These are phyloP conservation scores for Drosophila sordidapex DNA, from an alignment of 2,888 invertebrate species.

Conservation along the genomic window DNA sequence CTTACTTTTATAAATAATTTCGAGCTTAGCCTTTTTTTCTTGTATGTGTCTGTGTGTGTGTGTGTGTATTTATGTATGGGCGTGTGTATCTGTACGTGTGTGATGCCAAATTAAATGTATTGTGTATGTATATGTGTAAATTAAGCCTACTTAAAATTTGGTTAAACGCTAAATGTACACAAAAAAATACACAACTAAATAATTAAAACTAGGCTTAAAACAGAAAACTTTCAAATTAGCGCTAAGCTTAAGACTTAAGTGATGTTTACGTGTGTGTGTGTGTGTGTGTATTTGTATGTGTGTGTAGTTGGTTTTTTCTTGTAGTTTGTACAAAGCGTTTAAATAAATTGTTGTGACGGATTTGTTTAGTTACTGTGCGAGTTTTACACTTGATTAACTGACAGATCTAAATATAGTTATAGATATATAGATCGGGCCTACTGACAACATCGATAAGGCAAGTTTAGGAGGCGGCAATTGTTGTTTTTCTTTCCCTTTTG, in stretches of 20 bases:
- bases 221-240: constrained; percentile 54
- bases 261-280: constrained; percentile 45
- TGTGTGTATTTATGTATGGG: constrained; percentile 27
- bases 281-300: constrained; percentile 23
- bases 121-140: constrained; percentile 42
- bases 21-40: constrained; percentile 77
- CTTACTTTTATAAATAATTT: constrained; percentile 72
- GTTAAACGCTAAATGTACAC: constrained; percentile 78
- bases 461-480: constrained; percentile 70
- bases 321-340: constrained; percentile 56
- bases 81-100: constrained; percentile 27
- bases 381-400: constrained; percentile 22
- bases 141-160: constrained; percentile 76
- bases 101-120: constrained; percentile 60
- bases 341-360: constrained; percentile 63
- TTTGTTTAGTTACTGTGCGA: constrained; percentile 59
- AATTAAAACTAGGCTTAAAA: constrained; percentile 67
- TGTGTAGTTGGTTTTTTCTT: constrained; percentile 32
- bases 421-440: constrained; percentile 10
- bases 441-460: constrained; percentile 60
- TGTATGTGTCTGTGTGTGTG: constrained; percentile 30
- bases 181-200: constrained; percentile 68
- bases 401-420: constrained; percentile 8
- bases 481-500: constrained; percentile 29
- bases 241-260: constrained; percentile 62